phyloP scores from a whole-genome alignment of 2,888 invertebrate species.

The Spilosoma lubricipeda region DNA sequence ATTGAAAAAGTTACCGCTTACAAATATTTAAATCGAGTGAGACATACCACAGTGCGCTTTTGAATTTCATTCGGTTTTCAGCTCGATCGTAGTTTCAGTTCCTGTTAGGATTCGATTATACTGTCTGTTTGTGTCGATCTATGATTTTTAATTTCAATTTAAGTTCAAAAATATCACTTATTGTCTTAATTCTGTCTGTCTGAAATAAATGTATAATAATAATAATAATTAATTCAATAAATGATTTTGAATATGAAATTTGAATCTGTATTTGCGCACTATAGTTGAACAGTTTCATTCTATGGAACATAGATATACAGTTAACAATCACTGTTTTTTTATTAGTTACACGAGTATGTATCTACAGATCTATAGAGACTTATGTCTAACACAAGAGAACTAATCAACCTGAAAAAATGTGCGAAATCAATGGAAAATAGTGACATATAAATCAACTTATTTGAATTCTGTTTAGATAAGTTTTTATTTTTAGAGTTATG shows the following conservation, averaged over 20 bases:
- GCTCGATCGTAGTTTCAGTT: conserved; percentile 35
- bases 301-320: background rate
- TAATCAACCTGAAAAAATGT: background rate
- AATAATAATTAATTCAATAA: too few relatives aligned
- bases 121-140: background rate
- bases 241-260: too few relatives aligned
- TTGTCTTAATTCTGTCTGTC: too few relatives aligned
- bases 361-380: background rate
- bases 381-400: background rate
- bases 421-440: background rate
- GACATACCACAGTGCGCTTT: conserved; percentile 63
- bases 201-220: too few relatives aligned
- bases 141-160: too few relatives aligned
- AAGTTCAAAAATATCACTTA: too few relatives aligned
- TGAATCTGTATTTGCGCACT: background rate
- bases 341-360: background rate
- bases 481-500: too few relatives aligned
- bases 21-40: conserved; percentile 66
- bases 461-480: too few relatives aligned
- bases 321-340: background rate
- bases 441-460: background rate
- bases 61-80: conserved; percentile 64
- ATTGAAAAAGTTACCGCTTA: conserved; percentile 54
- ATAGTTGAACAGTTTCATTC: background rate
- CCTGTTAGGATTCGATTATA: conserved; percentile 35